Base-by-base conservation (phyloP, 1,140 invertebrate species). In the Chlorops oryzae region DNA sequence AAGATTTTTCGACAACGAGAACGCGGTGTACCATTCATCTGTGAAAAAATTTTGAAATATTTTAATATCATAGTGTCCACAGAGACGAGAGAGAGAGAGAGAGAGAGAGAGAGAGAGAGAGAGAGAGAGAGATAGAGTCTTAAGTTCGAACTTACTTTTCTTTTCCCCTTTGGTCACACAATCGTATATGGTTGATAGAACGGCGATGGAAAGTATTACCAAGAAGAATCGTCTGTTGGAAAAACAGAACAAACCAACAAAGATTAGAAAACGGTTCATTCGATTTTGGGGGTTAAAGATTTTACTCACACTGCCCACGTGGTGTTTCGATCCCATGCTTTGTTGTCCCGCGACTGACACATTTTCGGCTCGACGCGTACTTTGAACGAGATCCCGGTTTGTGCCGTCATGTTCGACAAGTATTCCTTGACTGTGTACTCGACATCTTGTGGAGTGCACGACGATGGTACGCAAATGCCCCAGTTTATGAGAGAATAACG, bases 1-100 rank as follows among this genome's bases (percentile, higher is more conserved):
- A 0, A 76, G 59, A 53, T 85, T 86, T 47, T 77, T 77, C 51
- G 78, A 77, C 44, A 85, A 56, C 2, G 83, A 83, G 63, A 85
- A 85, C 20, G 77, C 75, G 6, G 76, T 60, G 1, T 81, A 42
- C 20, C 79, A 61, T 44, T 78, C 66, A 61, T 70, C 76, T 78
- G 52, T 12, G 67, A 63, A 13, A 27, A 20, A 17, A 7, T 2
- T 20, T 34, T 37, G n/a, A n/a, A n/a, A n/a, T n/a, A n/a, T n/a
- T n/a, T n/a, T n/a, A n/a, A n/a, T n/a, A n/a, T n/a, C n/a, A n/a
- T n/a, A n/a, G n/a, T n/a, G n/a, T n/a, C n/a, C n/a, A n/a, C n/a
- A n/a, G n/a, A n/a, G n/a, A n/a, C n/a, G n/a, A n/a, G n/a, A n/a
- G n/a, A n/a, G n/a, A n/a, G n/a, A n/a, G n/a, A n/a, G n/a, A n/a